A percentile compares a stretch with the other conserved stretches of the same genome.
phyloP scores from a whole-genome alignment of 2,888 invertebrate species.

The Tinea pellionella region DNA sequence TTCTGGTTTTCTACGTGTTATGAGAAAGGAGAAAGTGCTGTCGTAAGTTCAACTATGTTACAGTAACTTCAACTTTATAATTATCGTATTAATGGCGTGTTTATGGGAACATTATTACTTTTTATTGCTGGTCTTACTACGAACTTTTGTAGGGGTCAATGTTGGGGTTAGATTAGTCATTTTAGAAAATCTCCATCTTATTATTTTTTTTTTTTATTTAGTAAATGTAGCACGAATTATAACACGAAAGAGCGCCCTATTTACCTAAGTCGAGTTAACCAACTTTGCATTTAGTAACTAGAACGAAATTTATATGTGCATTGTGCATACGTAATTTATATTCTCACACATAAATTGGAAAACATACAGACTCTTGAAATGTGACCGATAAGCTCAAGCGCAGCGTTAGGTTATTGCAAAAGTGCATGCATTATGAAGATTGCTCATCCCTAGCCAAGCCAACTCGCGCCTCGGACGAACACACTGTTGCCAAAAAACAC shows the following conservation, averaged over 20 bases:
- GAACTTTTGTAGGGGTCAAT: neutral
- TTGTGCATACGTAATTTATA: neutral
- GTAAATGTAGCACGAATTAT: no score
- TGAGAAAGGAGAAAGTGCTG: constrained; percentile 14
- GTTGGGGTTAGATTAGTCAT: neutral
- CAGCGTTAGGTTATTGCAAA: constrained; percentile 28
- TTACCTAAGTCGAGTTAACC: no score
- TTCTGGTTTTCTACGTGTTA: constrained; percentile 10
- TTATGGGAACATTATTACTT: neutral
- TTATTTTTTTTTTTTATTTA: neutral
- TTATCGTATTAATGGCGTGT: neutral
- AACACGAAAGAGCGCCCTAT: no score
- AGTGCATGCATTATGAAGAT: constrained; percentile 69
- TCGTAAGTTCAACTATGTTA: constrained; percentile 15
- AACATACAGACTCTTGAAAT: constrained; percentile 10
- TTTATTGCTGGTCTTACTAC: neutral
- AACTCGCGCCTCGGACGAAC: constrained; percentile 45
- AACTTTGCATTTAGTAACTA: no score
- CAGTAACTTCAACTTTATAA: constrained; percentile 1
- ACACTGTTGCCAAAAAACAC: constrained; percentile 67
- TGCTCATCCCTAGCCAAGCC: constrained; percentile 61
- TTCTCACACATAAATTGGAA: neutral
- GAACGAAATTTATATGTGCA: no score
- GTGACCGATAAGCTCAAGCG: constrained; percentile 7
- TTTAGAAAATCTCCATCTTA: neutral